phyloP scores from a whole-genome alignment of 2,888 invertebrate species.

The Polydrusus cervinus region DNA sequence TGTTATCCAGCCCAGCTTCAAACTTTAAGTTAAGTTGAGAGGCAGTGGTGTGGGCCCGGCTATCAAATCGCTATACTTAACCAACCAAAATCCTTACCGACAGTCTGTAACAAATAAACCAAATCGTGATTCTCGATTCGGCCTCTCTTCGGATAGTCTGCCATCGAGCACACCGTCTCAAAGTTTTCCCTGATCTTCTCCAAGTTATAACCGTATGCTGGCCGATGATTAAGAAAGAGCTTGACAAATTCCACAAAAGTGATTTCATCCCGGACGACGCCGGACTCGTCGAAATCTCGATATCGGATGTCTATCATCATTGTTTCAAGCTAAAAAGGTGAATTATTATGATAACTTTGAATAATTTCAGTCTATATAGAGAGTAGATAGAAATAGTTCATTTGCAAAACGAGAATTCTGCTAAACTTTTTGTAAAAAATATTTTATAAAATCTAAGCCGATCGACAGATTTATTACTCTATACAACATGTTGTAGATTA shows the following conservation, averaged over 20 bases:
- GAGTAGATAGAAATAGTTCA: too few species aligned
- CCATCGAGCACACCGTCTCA: conserved; percentile 63
- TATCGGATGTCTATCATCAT: conserved; percentile 76
- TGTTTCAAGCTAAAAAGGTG: conserved; percentile 73
- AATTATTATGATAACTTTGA: too few species aligned
- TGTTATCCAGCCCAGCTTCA: too few species aligned
- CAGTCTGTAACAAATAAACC: conserved; percentile 59
- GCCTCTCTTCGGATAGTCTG: conserved; percentile 49
- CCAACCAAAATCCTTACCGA: conserved; percentile 50
- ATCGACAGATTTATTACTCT: too few species aligned
- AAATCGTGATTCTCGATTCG: conserved; percentile 60
- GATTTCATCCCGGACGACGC: conserved; percentile 73
- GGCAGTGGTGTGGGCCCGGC: too few species aligned
- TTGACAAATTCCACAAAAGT: conserved; percentile 80
- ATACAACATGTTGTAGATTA: too few species aligned
- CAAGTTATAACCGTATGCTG: conserved; percentile 74
- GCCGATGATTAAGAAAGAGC: conserved; percentile 80
- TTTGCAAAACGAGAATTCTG: too few species aligned
- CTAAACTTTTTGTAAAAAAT: too few species aligned
- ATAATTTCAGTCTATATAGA: too few species aligned
- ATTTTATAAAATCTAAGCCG: too few species aligned
- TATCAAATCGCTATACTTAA: too few species aligned
- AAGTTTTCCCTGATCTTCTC: conserved; percentile 73
- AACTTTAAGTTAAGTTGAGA: too few species aligned
- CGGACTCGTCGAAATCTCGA: conserved; percentile 72